Conservation (phyloP, 92 coral and sea anemone species). For the Porites evermanni region DNA sequence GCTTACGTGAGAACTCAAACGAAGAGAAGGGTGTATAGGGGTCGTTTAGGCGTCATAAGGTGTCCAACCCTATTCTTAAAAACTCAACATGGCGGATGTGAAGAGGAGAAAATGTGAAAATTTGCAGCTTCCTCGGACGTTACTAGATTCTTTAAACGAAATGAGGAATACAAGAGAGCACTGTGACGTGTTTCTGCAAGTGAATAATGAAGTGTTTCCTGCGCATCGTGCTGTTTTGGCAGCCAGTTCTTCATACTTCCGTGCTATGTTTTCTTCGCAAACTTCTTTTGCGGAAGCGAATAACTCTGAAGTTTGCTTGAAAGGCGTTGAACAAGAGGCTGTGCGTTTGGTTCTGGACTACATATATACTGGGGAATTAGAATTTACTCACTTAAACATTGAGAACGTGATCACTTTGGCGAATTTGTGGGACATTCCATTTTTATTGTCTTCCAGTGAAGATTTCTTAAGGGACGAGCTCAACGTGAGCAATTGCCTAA, state of each 20-base stretch:
- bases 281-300: constrained; percentile 47
- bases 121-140: constrained; percentile 29
- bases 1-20: too few species aligned
- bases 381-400: constrained; percentile 45
- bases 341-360: constrained; percentile 64
- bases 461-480: constrained; percentile 49
- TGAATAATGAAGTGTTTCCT: constrained; percentile 56
- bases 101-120: constrained; percentile 19
- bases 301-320: constrained; percentile 53
- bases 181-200: constrained; percentile 75
- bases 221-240: constrained; percentile 71
- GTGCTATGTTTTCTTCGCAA: constrained; percentile 60
- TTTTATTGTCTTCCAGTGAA: constrained; percentile 52
- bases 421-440: constrained; percentile 66
- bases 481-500: constrained; percentile 47
- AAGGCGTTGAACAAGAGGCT: constrained; percentile 59
- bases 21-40: too few species aligned
- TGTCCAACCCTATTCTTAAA: not conserved
- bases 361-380: constrained; percentile 67
- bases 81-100: not conserved
- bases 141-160: constrained; percentile 55
- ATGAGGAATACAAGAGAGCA: constrained; percentile 52
- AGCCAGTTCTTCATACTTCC: constrained; percentile 69
- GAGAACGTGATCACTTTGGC: constrained; percentile 59
- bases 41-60: too few species aligned